Conservation (phyloP, 1,140 invertebrate species). For the Plodia interpunctella region DNA sequence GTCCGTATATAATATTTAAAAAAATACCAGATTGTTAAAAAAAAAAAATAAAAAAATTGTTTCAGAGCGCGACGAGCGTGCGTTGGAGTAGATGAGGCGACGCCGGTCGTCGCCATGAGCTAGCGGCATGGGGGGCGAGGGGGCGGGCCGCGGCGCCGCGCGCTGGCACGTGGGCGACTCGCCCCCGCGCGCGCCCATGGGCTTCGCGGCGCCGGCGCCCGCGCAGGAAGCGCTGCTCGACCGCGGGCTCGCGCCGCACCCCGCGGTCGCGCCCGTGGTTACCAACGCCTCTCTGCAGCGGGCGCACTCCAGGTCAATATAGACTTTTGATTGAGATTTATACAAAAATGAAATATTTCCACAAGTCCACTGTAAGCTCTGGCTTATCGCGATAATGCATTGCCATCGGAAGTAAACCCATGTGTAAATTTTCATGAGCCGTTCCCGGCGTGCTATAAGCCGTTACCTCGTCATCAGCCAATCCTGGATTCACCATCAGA, state of each 20-base stretch:
- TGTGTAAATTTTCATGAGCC: too few species aligned
- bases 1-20: too few species aligned
- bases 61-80: constrained; percentile 8
- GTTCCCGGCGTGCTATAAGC: too few species aligned
- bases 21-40: too few species aligned
- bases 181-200: constrained; percentile 78
- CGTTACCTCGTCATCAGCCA: too few species aligned
- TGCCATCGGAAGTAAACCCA: too few species aligned
- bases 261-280: constrained; percentile 65
- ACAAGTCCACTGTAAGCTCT: too few species aligned
- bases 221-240: constrained; percentile 65
- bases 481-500: too few species aligned
- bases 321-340: too few species aligned
- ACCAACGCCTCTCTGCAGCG: constrained; percentile 81
- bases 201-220: constrained; percentile 69
- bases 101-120: constrained; percentile 59
- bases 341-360: too few species aligned
- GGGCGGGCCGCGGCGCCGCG: constrained; percentile 82
- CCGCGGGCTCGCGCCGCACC: constrained; percentile 73
- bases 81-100: constrained; percentile 34
- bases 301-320: constrained; percentile 81
- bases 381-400: too few species aligned
- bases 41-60: neutral
- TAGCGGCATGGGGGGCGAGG: constrained; percentile 73
- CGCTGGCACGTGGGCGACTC: constrained; percentile 80